phyloP scores from a whole-genome alignment of 2,888 invertebrate genomes.

The Octonoba sinensis region DNA sequence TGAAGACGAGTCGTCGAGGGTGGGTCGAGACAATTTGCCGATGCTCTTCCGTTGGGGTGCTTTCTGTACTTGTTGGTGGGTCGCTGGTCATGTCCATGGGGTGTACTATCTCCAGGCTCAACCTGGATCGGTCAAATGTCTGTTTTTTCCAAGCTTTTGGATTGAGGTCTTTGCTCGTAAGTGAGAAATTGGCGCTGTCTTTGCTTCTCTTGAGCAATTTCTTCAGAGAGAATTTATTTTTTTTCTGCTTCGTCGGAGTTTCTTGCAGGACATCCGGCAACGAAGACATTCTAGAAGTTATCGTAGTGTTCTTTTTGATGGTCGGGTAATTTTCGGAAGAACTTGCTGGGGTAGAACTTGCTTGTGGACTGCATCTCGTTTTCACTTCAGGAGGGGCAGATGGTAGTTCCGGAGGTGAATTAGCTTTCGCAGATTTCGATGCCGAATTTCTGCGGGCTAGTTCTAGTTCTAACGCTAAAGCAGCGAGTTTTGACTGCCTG shows the following conservation, averaged over 20 bases:
- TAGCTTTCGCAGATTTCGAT: neutral
- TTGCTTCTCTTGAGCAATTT: slow-evolving; percentile 77
- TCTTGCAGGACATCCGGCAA: slow-evolving; percentile 52
- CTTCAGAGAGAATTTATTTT: slow-evolving; percentile 83
- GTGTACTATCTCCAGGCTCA: slow-evolving; percentile 87
- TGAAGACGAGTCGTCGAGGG: slow-evolving; percentile 20
- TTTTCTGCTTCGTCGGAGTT: slow-evolving; percentile 68
- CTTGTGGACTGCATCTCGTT: neutral
- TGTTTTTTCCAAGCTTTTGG: slow-evolving; percentile 64
- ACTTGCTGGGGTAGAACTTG: neutral
- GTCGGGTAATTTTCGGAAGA: slow-evolving; percentile 19
- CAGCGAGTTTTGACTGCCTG: slow-evolving; percentile 57
- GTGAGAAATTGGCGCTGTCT: slow-evolving; percentile 42
- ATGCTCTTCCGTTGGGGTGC: slow-evolving; percentile 40
- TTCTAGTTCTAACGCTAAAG: slow-evolving; percentile 55
- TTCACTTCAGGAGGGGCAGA: slow-evolving; percentile 16
- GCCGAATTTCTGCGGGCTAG: slow-evolving; percentile 40
- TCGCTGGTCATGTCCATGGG: slow-evolving; percentile 79
- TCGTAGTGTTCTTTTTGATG: slow-evolving; percentile 33
- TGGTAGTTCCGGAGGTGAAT: neutral
- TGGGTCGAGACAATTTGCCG: slow-evolving; percentile 22
- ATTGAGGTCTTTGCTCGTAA: slow-evolving; percentile 25
- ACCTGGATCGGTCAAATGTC: slow-evolving; percentile 74
- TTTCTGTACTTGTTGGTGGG: slow-evolving; percentile 25
- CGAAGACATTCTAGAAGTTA: slow-evolving; percentile 33